Evolutionary conservation across 1,140 invertebrate species (phyloP).

Genomic region (Drosophila yakuba): DNA sequence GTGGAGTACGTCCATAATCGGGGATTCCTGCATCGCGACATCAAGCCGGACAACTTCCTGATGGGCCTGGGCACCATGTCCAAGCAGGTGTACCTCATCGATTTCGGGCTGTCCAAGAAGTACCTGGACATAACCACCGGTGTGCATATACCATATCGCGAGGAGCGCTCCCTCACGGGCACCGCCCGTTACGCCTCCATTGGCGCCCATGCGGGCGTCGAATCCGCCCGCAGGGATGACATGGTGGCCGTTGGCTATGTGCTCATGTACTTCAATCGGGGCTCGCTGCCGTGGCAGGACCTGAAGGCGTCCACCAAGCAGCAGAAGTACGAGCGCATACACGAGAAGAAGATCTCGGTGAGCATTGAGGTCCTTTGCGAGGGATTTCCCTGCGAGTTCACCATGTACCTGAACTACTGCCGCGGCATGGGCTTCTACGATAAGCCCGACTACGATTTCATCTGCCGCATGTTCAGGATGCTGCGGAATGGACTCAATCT

Average conservation of each 20-base stretch:
- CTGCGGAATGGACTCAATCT: constrained; percentile 90
- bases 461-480: constrained; percentile 97
- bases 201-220: constrained; percentile 96
- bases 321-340: constrained; percentile 98
- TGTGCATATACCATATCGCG: constrained; percentile 95
- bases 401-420: constrained; percentile 98
- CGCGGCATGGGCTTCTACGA: constrained; percentile 97
- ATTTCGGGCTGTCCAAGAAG: constrained; percentile 98
- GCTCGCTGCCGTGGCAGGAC: constrained; percentile 97
- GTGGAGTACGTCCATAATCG: constrained; percentile 97
- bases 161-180: constrained; percentile 97
- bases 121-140: constrained; percentile 94
- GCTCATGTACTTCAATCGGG: constrained; percentile 97
- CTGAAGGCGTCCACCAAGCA: constrained; percentile 96
- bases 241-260: constrained; percentile 98
- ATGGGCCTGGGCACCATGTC: constrained; percentile 98
- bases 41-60: constrained; percentile 98
- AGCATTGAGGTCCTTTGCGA: constrained; percentile 96
- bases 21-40: constrained; percentile 97
- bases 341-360: constrained; percentile 98
- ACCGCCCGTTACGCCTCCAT: constrained; percentile 98
- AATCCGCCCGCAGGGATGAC: constrained; percentile 95
- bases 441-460: constrained; percentile 97
- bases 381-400: constrained; percentile 97
- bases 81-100: constrained; percentile 97